Conservation (phyloP, 2,888 invertebrate genomes). For the Luperina testacea region DNA sequence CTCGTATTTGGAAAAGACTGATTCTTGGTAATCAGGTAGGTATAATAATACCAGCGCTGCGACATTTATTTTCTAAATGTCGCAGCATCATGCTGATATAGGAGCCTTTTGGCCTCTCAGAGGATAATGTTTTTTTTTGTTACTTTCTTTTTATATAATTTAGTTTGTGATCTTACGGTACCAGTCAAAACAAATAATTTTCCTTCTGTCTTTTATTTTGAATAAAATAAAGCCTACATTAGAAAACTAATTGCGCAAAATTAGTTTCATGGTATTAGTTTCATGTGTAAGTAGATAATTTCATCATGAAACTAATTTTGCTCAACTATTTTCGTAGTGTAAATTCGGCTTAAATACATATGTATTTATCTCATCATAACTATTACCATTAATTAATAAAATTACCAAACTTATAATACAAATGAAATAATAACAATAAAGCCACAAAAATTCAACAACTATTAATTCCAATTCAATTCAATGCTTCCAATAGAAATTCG, state of each 20-base stretch:
- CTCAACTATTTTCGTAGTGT: not conserved
- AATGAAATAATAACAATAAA: not conserved
- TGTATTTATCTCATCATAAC: not conserved
- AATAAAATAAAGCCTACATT: not conserved
- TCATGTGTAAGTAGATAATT: not conserved
- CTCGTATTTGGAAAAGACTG: not conserved
- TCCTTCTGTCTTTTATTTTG: too few species aligned
- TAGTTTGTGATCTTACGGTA: not conserved
- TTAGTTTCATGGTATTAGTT: too few species aligned
- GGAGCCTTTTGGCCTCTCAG: not conserved
- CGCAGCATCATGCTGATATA: not conserved
- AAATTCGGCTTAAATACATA: not conserved
- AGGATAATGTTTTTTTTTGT: not conserved
- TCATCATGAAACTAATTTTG: not conserved
- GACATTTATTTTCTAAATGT: not conserved
- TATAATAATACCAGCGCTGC: not conserved
- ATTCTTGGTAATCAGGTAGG: not conserved
- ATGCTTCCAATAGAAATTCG: constrained; percentile 41
- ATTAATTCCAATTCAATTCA: constrained; percentile 22
- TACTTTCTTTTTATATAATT: too few species aligned
- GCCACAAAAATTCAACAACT: constrained; percentile 17
- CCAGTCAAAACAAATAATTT: not conserved
- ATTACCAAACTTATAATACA: not conserved
- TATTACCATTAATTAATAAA: not conserved
- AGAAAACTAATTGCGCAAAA: too few species aligned